A percentile compares a stretch with the other conserved stretches of the same genome.
These are phyloP conservation scores for Conus canariensis DNA, from an alignment of 2,888 invertebrate species.

Conservation along the genomic window DNA sequence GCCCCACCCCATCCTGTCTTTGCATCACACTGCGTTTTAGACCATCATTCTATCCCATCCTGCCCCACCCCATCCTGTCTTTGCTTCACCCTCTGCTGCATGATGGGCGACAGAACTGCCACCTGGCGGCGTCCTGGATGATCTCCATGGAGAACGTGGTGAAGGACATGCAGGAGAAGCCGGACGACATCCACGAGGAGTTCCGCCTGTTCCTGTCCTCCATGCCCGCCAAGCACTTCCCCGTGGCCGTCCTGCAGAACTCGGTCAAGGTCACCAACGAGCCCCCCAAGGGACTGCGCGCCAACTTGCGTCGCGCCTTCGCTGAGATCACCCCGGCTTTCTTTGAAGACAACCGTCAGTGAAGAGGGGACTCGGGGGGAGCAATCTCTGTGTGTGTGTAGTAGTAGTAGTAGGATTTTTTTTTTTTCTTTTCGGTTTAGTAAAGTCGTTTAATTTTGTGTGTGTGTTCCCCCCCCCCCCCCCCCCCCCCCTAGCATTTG, in stretches of 20 bases:
- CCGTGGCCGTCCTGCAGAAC: slow-evolving; percentile 79
- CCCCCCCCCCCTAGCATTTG: too few species aligned
- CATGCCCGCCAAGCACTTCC: slow-evolving; percentile 79
- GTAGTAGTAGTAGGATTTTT: neutral
- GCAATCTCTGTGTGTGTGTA: neutral
- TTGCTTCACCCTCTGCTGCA: too few species aligned
- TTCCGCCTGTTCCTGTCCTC: slow-evolving; percentile 79
- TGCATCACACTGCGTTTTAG: too few species aligned
- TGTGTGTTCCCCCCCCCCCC: too few species aligned
- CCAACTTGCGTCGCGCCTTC: slow-evolving; percentile 91
- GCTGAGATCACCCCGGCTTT: slow-evolving; percentile 89
- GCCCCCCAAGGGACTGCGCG: slow-evolving; percentile 79
- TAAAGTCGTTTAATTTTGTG: neutral
- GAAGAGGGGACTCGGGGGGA: neutral
- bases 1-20: too few species aligned
- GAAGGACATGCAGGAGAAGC: slow-evolving; percentile 76
- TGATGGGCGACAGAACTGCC: slow-evolving; percentile 75
- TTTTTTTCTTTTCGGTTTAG: neutral
- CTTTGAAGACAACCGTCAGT: slow-evolving; percentile 88
- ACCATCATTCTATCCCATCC: too few species aligned
- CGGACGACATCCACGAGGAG: slow-evolving; percentile 75
- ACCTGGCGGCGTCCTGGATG: slow-evolving; percentile 80
- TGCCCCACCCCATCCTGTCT: too few species aligned
- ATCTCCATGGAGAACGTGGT: slow-evolving; percentile 77
- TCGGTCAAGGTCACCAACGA: slow-evolving; percentile 80